A percentile compares a stretch with the other conserved stretches of the same genome.
These are phyloP conservation scores for Oreochromis mossambicus DNA, from an alignment of 2,797 vertebrate species.

Conservation along the genomic window DNA sequence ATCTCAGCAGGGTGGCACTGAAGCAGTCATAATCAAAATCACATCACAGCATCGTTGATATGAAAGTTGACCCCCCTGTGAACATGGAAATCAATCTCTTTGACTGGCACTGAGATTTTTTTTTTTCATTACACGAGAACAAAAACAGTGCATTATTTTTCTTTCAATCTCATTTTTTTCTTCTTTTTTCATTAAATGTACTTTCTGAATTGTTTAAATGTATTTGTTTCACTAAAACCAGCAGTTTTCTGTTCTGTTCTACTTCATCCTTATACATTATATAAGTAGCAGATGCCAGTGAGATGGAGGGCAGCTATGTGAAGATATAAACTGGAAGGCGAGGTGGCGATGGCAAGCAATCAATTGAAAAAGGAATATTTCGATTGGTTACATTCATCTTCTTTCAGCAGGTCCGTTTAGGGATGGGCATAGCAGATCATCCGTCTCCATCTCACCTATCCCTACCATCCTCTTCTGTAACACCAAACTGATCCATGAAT, in stretches of 20 bases:
- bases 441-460: not conserved
- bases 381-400: not conserved
- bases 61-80: constrained; percentile 75
- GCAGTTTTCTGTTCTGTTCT: not conserved
- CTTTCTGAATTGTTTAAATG: constrained; percentile 4
- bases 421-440: not conserved
- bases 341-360: not conserved
- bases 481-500: not conserved
- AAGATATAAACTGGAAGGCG: not conserved
- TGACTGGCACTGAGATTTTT: constrained; percentile 67
- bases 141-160: constrained; percentile 59
- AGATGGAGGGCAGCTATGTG: not conserved
- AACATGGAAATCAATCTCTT: constrained; percentile 78
- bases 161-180: constrained; percentile 21
- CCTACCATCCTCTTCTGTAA: not conserved
- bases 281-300: not conserved
- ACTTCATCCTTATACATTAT: not conserved
- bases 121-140: constrained; percentile 39
- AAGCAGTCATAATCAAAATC: constrained; percentile 78
- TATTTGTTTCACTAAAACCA: not conserved
- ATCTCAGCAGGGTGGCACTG: constrained; percentile 70
- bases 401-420: not conserved
- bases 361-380: not conserved
- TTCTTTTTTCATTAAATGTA: not conserved
- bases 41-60: constrained; percentile 75